Conservation (phyloP, 2,888 invertebrate species). For the Orchesella flavescens region DNA sequence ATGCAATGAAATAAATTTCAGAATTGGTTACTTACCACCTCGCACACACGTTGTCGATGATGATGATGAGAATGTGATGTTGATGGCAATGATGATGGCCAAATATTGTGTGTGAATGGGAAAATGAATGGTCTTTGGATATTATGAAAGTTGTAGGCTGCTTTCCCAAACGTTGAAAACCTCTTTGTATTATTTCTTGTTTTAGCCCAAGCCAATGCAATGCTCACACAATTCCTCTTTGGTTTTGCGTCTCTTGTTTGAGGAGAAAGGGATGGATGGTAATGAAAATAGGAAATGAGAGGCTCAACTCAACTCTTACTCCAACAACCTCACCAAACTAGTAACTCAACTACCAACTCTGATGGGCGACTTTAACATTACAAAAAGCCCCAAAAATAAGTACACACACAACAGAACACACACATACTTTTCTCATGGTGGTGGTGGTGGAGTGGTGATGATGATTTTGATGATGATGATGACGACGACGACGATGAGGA, state of each 20-base stretch:
- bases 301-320: constrained; percentile 31
- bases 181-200: constrained; percentile 26
- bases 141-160: not conserved
- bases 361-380: not conserved
- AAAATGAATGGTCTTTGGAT: constrained; percentile 52
- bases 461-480: constrained; percentile 39
- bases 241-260: constrained; percentile 41
- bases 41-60: not conserved
- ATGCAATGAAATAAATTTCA: constrained; percentile 50
- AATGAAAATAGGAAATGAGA: constrained; percentile 70
- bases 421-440: constrained; percentile 29
- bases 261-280: constrained; percentile 63
- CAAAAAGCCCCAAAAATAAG: constrained; percentile 21
- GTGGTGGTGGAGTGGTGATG: constrained; percentile 38
- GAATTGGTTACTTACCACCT: constrained; percentile 23
- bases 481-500: not conserved
- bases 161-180: not conserved
- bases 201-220: constrained; percentile 7
- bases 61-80: constrained; percentile 5
- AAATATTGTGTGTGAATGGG: constrained; percentile 45
- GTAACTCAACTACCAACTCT: not conserved
- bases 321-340: not conserved
- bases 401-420: constrained; percentile 31
- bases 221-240: not conserved
- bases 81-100: constrained; percentile 30